Base-by-base conservation (phyloP, 2,113 vertebrate genomes). In the Ceyx cyanopectus region DNA sequence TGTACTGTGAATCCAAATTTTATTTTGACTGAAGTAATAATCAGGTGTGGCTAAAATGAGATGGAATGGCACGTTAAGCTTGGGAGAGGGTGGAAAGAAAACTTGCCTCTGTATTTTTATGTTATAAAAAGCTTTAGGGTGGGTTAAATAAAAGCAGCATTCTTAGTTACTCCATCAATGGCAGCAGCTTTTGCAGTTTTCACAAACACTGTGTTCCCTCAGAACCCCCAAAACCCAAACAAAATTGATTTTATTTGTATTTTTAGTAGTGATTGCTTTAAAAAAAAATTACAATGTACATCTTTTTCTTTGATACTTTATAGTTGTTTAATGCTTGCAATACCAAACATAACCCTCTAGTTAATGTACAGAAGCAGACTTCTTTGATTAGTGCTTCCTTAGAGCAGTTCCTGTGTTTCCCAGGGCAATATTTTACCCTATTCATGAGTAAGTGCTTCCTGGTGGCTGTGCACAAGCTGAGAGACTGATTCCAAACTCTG, bases 381-480 rank as follows among this genome's bases (percentile, higher is more conserved):
- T 75, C 16, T 89, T 89, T 94, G 41, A 65, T 92, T 92, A 93
- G 58, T 45, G 40, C 61, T 92, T 89, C 77, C 84, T 61, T 78
- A 3, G 12, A 70, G 46, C 76, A 83, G 77, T 88, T 78, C 80
- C 73, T 72, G 20, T 40, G 21, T 90, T 90, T 89, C 84, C 84
- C 81, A 75, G 83, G 74, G 89, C 87, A 32, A 5, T 81, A 34
- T 84, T 86, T 84, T 86, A 63, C 43, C 57, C 81, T 10, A 2
- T 37, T 78, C 65, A 37, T 20, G 45, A 74, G 0, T 81, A 85
- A 90, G 27, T 81, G 85, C 63, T 94, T 93, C 85, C 85, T 92
- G 77, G 80, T 85, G 89, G 30, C 57, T 74, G 27, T 70, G 65
- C 73, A 46, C 77, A 54, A 66, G n/a, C 56, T 29, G 20, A 32